Base-by-base conservation (phyloP, 2,797 vertebrate genomes). In the Coregonus ussuriensis region DNA sequence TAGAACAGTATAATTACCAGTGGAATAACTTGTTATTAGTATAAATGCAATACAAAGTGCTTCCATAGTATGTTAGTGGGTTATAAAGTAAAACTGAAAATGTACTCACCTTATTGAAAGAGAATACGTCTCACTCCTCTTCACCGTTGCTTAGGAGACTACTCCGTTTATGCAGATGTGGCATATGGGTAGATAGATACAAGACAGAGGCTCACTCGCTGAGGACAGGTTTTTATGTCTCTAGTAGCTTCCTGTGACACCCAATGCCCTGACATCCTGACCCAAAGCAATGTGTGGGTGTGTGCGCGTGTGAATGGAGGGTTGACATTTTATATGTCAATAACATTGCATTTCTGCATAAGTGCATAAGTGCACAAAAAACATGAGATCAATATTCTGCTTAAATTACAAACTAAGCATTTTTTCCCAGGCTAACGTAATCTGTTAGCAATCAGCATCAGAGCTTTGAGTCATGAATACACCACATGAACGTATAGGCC, bases 231-330 rank as follows among this genome's bases (percentile, higher is more conserved):
- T 62, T 87, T 83, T 86, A 77, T 37, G 59, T 85, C 56, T n/a
- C 54, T 66, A 74, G 59, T 72, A 81, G 77, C 83, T 90, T 93
- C 90, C 91, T 91, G 86, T 93, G 90, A 92, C 83, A 65, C 68
- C 62, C 4, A 72, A 67, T 31, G 5, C 35, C 21, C 3, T 4
- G 29, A 51, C 31, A 11, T 16, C 54, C 56, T 67, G 52, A 41
- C 47, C 7, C 14, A 56, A 21, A 59, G 18, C 6, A 59, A 6
- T 21, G 72, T 37, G 35, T 62, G 41, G 41, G 41, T 47, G 41
- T 47, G 41, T 33, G 33, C 33, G 33, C 33, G 33, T 33, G 33
- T 11, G 11, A 13, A 16, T 37, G 1, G 33, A 79, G 6, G 51
- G 41, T 7, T 41, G 15, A 62, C 81, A 15, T 37, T 82, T 14